Conservation (phyloP, 2,113 vertebrate species). For the Parus major region DNA sequence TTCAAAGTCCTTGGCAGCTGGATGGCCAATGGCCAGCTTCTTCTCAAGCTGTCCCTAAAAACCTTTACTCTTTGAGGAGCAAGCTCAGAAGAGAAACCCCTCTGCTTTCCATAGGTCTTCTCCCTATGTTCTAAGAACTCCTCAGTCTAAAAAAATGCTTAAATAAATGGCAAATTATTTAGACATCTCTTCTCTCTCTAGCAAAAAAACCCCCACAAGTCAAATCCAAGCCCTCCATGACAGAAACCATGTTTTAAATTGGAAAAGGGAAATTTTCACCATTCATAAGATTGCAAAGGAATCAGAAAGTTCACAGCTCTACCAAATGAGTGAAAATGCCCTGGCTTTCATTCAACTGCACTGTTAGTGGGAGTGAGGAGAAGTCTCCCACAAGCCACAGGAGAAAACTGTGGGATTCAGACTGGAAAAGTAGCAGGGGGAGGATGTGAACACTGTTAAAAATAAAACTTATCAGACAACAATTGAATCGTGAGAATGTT, state of each 20-base stretch:
- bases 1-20: constrained; percentile 27
- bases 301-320: not conserved
- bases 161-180: not conserved
- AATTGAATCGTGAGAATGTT: constrained; percentile 66
- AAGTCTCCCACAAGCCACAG: not conserved
- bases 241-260: not conserved
- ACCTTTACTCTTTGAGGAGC: not conserved
- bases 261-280: not conserved
- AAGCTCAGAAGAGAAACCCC: not conserved
- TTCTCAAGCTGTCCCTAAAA: not conserved
- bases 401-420: not conserved
- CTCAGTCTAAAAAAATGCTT: not conserved
- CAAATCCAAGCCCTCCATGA: not conserved
- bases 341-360: not conserved
- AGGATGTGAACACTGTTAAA: constrained; percentile 66
- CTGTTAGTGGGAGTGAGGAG: not conserved
- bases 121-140: not conserved
- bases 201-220: not conserved
- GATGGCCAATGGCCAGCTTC: constrained; percentile 19
- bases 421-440: constrained; percentile 17
- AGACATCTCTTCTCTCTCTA: not conserved
- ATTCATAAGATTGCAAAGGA: not conserved
- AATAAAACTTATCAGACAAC: constrained; percentile 71
- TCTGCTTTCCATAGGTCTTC: not conserved
- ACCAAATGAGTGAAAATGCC: not conserved